Evolutionary conservation across 1,140 invertebrate species (phyloP).

Genomic region (Drosophila paulistorum): DNA sequence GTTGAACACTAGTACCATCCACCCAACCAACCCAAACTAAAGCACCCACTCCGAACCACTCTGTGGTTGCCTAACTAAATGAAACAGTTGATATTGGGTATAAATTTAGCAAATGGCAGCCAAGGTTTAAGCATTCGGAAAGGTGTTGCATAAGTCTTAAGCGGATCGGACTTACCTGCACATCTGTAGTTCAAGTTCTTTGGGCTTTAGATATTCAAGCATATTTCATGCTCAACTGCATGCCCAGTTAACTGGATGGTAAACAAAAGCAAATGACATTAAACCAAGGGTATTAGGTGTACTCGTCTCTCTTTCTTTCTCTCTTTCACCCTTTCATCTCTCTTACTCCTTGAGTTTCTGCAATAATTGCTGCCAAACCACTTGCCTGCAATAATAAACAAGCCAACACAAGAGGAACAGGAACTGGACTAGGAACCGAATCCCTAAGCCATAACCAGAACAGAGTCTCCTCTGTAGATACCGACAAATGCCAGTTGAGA

Average conservation of each 20-base stretch:
- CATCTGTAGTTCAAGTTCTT: conserved; percentile 39
- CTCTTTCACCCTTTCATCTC: background rate
- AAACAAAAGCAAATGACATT: conserved; percentile 71
- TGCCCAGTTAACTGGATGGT: conserved; percentile 20
- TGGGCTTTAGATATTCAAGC: conserved; percentile 34
- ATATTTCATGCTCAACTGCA: conserved; percentile 76
- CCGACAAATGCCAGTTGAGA: conserved; percentile 51
- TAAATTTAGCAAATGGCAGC: conserved; percentile 46
- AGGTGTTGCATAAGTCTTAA: conserved; percentile 40
- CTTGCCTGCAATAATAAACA: conserved; percentile 70
- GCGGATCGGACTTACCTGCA: background rate
- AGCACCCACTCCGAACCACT: background rate
- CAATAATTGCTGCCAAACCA: conserved; percentile 70
- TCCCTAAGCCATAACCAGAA: conserved; percentile 44
- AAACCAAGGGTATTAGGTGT: conserved; percentile 61
- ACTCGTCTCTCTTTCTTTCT: background rate
- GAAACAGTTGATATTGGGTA: conserved; percentile 57
- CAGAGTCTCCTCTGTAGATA: conserved; percentile 20
- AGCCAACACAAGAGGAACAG: conserved; percentile 28
- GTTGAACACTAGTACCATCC: conserved; percentile 13
- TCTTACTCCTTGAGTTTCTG: conserved; percentile 10
- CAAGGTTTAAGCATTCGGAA: conserved; percentile 37
- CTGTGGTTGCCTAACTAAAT: conserved; percentile 54
- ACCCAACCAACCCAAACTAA: background rate
- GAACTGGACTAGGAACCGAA: conserved; percentile 28